phyloP scores from a whole-genome alignment of 1,140 invertebrate species.

The Delia radicum region DNA sequence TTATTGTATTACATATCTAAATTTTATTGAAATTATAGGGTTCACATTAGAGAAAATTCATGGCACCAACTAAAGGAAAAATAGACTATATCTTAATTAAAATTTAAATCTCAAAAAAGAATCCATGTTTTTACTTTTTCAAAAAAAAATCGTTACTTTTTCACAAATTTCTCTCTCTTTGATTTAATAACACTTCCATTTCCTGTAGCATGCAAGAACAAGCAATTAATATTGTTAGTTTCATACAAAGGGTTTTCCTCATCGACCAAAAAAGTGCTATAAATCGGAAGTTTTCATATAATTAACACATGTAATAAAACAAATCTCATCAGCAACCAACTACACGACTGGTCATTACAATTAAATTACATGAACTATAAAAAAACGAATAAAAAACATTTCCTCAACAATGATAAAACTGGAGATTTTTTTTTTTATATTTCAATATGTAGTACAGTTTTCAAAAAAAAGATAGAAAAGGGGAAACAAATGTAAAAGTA shows the following conservation, averaged over 20 bases:
- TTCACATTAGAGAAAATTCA: too few relatives aligned
- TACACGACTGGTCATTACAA: background rate
- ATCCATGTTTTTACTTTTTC: too few relatives aligned
- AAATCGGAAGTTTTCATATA: background rate
- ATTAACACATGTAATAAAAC: background rate
- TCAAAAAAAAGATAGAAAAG: background rate
- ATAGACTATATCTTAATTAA: too few relatives aligned
- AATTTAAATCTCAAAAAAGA: too few relatives aligned
- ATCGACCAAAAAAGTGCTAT: background rate
- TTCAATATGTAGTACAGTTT: background rate
- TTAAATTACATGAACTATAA: background rate
- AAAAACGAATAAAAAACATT: background rate
- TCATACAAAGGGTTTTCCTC: background rate
- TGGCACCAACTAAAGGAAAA: too few relatives aligned
- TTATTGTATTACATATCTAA: too few relatives aligned
- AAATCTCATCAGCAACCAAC: background rate
- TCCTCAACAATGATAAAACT: background rate
- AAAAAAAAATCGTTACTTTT: background rate
- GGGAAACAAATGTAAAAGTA: background rate
- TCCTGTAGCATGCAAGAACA: background rate
- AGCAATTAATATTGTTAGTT: background rate
- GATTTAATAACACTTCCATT: background rate
- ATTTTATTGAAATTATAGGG: too few relatives aligned
- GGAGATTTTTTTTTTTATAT: background rate
- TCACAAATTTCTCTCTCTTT: background rate